A percentile compares a stretch with the other conserved stretches of the same genome.
Evolutionary conservation across 1,140 invertebrate species (phyloP).

Genomic region (Diplogasteroides magnus): DNA sequence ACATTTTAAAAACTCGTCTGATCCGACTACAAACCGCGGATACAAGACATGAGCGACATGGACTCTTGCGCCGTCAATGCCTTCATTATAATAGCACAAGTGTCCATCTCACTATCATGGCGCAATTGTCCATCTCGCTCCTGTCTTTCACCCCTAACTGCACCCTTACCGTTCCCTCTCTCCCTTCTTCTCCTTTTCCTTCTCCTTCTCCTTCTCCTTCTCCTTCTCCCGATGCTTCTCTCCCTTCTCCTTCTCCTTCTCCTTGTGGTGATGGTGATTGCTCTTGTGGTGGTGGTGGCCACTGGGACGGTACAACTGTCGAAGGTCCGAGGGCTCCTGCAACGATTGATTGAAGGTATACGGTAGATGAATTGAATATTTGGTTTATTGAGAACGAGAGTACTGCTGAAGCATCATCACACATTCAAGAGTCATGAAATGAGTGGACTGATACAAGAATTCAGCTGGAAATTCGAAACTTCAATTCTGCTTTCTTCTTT

Average conservation of each 20-base stretch:
- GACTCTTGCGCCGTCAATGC: too few species aligned
- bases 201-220: slow-evolving; percentile 12
- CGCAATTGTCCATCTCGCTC: too few species aligned
- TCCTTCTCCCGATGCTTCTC: slow-evolving; percentile 14
- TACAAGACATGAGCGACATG: too few species aligned
- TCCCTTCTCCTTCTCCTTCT: slow-evolving; percentile 17
- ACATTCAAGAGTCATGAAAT: slow-evolving; percentile 12
- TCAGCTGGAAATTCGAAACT: too few species aligned
- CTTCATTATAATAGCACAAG: too few species aligned
- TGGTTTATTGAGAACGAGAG: not conserved
- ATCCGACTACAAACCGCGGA: too few species aligned
- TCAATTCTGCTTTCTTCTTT: too few species aligned
- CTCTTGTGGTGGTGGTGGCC: slow-evolving; percentile 5
- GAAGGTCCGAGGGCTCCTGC: slow-evolving; percentile 11
- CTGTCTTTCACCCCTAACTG: too few species aligned
- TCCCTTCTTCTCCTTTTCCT: slow-evolving; percentile 4
- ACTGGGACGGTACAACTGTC: slow-evolving; percentile 1
- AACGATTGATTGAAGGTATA: too few species aligned
- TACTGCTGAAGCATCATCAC: not conserved
- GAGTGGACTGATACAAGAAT: not conserved
- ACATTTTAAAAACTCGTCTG: too few species aligned
- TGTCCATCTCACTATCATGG: too few species aligned
- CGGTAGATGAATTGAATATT: slow-evolving; percentile 22
- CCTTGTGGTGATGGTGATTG: slow-evolving; percentile 11
- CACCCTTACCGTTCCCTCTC: slow-evolving; percentile 12